These are phyloP conservation scores for Microchirus variegatus DNA, from an alignment of 2,797 vertebrate species.

Conservation along the genomic window DNA sequence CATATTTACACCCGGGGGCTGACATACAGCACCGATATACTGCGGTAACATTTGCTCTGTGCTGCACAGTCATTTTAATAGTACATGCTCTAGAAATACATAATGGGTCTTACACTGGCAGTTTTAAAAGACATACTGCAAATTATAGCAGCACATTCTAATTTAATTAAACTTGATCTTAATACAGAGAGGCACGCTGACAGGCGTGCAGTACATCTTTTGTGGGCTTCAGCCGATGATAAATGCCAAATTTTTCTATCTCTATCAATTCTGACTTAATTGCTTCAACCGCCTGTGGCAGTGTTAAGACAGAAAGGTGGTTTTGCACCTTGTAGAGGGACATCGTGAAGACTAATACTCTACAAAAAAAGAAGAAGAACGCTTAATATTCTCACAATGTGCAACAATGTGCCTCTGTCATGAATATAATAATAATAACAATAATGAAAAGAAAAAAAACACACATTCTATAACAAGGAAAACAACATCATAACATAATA, in stretches of 20 bases:
- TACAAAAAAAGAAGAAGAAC: conserved; percentile 35
- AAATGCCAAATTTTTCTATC: conserved; percentile 21
- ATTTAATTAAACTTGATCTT: conserved; percentile 52
- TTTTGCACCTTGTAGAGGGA: conserved; percentile 48
- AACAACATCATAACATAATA: conserved; percentile 51
- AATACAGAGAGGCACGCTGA: conserved; percentile 32
- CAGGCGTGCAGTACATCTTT: conserved; percentile 35
- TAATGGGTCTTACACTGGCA: conserved; percentile 32
- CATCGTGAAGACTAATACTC: conserved; percentile 50
- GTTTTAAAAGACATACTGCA: conserved; percentile 43
- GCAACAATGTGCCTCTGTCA: conserved; percentile 30
- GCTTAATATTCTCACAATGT: conserved; percentile 46
- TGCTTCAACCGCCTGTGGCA: conserved; percentile 40
- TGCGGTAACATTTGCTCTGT: conserved; percentile 28
- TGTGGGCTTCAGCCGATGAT: conserved; percentile 24
- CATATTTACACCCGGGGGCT: conserved; percentile 55
- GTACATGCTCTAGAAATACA: conserved; percentile 45
- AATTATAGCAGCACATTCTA: conserved; percentile 35
- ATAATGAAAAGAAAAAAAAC: conserved; percentile 1
- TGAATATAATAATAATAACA: neutral
- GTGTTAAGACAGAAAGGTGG: conserved; percentile 55
- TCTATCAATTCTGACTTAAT: conserved; percentile 50
- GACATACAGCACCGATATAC: conserved; percentile 24
- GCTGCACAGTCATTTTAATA: conserved; percentile 32
- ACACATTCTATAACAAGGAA: conserved; percentile 35